Conservation (phyloP, 2,888 invertebrate species). For the Hylaea fasciaria region DNA sequence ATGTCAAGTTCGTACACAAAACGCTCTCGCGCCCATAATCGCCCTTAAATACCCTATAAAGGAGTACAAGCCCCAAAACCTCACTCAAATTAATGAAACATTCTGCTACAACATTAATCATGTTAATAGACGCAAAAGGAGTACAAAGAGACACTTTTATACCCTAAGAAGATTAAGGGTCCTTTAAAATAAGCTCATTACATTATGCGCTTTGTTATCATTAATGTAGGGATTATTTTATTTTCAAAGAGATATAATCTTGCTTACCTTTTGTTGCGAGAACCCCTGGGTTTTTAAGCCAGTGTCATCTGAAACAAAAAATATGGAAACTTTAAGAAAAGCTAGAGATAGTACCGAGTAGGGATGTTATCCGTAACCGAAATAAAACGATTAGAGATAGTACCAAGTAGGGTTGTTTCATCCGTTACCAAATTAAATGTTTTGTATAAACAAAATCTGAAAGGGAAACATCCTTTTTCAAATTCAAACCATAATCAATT, state of each 20-base stretch:
- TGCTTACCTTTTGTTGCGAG: conserved; percentile 48
- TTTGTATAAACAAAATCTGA: too few relatives aligned
- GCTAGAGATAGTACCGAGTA: too few relatives aligned
- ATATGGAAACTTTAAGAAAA: conserved; percentile 6
- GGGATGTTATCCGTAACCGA: too few relatives aligned
- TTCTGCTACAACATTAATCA: conserved; percentile 39
- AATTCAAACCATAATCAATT: too few relatives aligned
- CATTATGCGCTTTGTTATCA: conserved; percentile 19
- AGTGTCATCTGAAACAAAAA: conserved; percentile 55
- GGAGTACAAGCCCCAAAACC: conserved; percentile 16
- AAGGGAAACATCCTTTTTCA: too few relatives aligned
- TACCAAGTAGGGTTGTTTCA: too few relatives aligned
- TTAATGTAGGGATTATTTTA: conserved; percentile 15
- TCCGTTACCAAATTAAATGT: too few relatives aligned
- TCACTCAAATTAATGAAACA: conserved; percentile 53
- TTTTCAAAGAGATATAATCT: conserved; percentile 18
- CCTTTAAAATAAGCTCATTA: conserved; percentile 31
- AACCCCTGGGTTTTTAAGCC: conserved; percentile 37
- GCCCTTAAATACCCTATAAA: conserved; percentile 20
- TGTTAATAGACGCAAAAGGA: conserved; percentile 41
- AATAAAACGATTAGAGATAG: too few relatives aligned
- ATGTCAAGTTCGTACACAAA: conserved; percentile 24
- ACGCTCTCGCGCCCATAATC: conserved; percentile 16
- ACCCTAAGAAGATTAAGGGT: conserved; percentile 39
- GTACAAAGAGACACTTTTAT: conserved; percentile 39